These are phyloP conservation scores for Mormyrus lacerda DNA, from an alignment of 2,113 vertebrate species.

Conservation along the genomic window DNA sequence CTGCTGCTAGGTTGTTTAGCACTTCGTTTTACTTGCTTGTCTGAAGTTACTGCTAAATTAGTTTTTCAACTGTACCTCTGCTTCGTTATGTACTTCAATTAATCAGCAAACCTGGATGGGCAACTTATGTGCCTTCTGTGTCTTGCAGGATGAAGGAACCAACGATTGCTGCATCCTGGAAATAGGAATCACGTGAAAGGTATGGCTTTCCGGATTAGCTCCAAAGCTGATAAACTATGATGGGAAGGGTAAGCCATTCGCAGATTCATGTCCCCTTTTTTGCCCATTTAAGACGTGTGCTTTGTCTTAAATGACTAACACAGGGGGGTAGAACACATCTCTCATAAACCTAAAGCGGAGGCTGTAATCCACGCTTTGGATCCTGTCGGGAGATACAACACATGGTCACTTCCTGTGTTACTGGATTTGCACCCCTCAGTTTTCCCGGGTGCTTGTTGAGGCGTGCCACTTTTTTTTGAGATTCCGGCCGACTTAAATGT, in stretches of 20 bases:
- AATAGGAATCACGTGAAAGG: not conserved
- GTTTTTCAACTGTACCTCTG: not conserved
- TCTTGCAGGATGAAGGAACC: not conserved
- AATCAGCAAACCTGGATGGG: not conserved
- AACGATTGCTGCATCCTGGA: not conserved
- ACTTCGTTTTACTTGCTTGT: not conserved
- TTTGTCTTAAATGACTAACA: constrained; percentile 68
- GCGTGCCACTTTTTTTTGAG: not conserved
- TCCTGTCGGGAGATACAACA: constrained; percentile 58
- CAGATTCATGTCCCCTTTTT: constrained; percentile 12
- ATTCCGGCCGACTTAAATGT: not conserved
- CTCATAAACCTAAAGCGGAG: constrained; percentile 60
- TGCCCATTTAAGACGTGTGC: constrained; percentile 54
- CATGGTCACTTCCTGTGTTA: not conserved
- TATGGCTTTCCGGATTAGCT: not conserved
- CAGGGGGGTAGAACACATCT: constrained; percentile 64
- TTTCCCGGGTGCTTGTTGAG: not conserved
- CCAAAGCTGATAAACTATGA: not conserved
- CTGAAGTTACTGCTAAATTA: not conserved
- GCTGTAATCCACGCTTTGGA: constrained; percentile 46
- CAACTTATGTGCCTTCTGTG: not conserved
- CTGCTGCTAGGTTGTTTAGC: not conserved
- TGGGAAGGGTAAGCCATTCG: not conserved
- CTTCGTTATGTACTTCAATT: not conserved
- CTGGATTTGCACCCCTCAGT: not conserved